Percentiles rank a stretch among this genome's conserved stretches.
These are phyloP conservation scores for Pseudorasbora parva DNA, from an alignment of 2,113 vertebrate species.

Conservation along the genomic window DNA sequence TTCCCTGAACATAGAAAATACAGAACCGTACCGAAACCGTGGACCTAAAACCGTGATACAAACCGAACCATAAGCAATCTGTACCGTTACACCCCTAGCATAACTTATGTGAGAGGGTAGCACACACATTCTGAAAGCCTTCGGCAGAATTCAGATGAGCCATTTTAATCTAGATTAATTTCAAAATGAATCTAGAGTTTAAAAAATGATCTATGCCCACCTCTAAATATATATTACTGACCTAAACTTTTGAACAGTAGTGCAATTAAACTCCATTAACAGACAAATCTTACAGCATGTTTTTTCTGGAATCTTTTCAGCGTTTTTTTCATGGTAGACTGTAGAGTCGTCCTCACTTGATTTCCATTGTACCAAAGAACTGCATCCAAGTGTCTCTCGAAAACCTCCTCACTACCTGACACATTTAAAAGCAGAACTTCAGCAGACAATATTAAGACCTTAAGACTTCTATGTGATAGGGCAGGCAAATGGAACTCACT, in stretches of 20 bases:
- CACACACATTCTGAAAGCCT: too few relatives aligned
- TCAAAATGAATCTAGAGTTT: too few relatives aligned
- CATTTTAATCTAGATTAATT: too few relatives aligned
- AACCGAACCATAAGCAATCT: too few relatives aligned
- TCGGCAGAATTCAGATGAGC: too few relatives aligned
- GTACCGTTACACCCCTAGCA: too few relatives aligned
- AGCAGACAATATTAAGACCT: background rate
- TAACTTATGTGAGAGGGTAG: too few relatives aligned
- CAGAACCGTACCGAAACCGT: too few relatives aligned
- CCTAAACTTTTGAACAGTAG: background rate
- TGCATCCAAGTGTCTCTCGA: conserved; percentile 74
- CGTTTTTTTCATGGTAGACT: conserved; percentile 65
- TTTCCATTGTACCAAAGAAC: conserved; percentile 73
- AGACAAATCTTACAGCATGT: conserved; percentile 62
- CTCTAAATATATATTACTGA: too few relatives aligned
- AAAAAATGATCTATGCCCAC: too few relatives aligned
- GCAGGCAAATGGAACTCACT: conserved; percentile 61
- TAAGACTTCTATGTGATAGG: background rate
- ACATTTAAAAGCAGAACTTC: background rate
- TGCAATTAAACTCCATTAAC: background rate
- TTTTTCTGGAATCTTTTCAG: conserved; percentile 61
- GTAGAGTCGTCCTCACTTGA: conserved; percentile 62
- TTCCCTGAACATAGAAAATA: too few relatives aligned
- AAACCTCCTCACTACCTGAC: conserved; percentile 68
- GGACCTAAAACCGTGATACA: too few relatives aligned